Evolutionary conservation across 2,888 invertebrate species (phyloP).

Genomic region (Mycalesis mineus): DNA sequence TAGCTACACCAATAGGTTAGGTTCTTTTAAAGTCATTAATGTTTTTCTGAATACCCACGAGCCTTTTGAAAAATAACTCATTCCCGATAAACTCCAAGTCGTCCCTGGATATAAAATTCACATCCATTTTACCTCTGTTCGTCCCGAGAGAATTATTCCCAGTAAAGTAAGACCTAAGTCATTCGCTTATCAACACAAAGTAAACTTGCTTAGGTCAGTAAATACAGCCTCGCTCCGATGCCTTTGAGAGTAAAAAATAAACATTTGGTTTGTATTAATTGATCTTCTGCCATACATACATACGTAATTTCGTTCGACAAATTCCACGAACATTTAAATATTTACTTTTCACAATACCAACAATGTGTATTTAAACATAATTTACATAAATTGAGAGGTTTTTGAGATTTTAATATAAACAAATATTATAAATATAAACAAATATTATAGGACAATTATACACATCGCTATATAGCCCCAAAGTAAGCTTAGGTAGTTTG

Average conservation of each 20-base stretch:
- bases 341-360: background rate
- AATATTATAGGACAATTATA: too few relatives aligned
- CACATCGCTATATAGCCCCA: too few relatives aligned
- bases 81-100: background rate
- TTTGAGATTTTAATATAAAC: background rate
- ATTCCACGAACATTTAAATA: background rate
- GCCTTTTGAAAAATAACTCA: background rate
- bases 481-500: too few relatives aligned
- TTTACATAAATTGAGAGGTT: background rate
- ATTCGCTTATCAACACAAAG: conserved; percentile 17
- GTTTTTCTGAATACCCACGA: background rate
- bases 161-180: conserved; percentile 12
- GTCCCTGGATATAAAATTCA: conserved; percentile 5
- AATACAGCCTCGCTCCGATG: conserved; percentile 7
- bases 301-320: background rate
- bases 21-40: too few relatives aligned
- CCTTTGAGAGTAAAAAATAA: conserved; percentile 13
- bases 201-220: conserved; percentile 19
- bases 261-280: conserved; percentile 4
- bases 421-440: too few relatives aligned
- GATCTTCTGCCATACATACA: background rate
- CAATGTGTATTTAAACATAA: background rate
- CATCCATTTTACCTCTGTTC: conserved; percentile 8
- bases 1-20: too few relatives aligned
- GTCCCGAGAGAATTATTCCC: conserved; percentile 8